These are phyloP conservation scores for Ectemnius cavifrons DNA, from an alignment of 2,888 invertebrate species.

Conservation along the genomic window DNA sequence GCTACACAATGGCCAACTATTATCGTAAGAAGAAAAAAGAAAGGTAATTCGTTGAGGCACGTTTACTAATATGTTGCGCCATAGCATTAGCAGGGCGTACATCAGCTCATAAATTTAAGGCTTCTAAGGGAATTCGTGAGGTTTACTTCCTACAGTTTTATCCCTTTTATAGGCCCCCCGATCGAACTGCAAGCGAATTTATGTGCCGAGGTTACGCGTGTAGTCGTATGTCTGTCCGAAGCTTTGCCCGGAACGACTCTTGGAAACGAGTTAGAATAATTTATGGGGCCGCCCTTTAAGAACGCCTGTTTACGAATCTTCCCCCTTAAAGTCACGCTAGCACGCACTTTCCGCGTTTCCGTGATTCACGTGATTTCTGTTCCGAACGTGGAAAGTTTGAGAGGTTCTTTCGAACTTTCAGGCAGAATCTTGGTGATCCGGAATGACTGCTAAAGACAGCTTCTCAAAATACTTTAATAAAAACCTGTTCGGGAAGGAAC, in stretches of 20 bases:
- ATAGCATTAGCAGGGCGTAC: neutral
- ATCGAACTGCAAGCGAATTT: slow-evolving; percentile 3
- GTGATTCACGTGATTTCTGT: neutral
- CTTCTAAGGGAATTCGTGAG: neutral
- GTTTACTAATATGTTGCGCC: slow-evolving; percentile 7
- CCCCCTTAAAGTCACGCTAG: neutral
- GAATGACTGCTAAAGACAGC: too few species aligned
- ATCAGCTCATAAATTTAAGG: neutral
- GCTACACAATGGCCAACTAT: slow-evolving; percentile 6
- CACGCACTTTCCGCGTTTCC: neutral
- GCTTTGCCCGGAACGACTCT: neutral
- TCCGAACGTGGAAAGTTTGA: too few species aligned
- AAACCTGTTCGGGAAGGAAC: too few species aligned
- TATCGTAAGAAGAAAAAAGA: slow-evolving; percentile 15
- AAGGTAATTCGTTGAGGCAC: slow-evolving; percentile 9
- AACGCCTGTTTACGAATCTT: slow-evolving; percentile 1
- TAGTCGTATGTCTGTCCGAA: too few species aligned
- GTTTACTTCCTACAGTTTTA: neutral
- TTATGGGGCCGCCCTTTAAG: neutral
- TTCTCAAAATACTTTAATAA: too few species aligned
- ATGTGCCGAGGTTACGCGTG: slow-evolving; percentile 7
- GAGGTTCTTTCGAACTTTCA: too few species aligned
- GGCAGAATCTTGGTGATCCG: too few species aligned
- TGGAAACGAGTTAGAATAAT: slow-evolving; percentile 3
- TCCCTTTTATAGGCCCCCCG: too few species aligned